Evolutionary conservation across 1,140 invertebrate species (phyloP), one percentile per base, ranked within the genome.

Genomic region (Trypoxylus dichotomus): DNA sequence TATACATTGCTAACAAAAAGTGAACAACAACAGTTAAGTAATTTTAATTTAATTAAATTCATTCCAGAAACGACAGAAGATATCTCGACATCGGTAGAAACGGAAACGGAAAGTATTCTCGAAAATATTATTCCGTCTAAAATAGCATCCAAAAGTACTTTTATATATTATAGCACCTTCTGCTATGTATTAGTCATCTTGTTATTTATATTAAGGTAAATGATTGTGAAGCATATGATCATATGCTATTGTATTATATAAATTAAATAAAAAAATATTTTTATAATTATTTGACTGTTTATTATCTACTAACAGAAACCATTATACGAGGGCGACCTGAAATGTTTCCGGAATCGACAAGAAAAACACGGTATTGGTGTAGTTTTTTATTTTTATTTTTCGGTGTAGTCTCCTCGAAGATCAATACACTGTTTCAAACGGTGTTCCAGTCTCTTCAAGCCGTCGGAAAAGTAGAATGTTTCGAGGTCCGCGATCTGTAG

Each of bases 81-180:
- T 13, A 54, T 54, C 25, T 13, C 27, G 25, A 75, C 74, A 10
- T 19, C 74, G 15, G 43, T 75, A 15, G 25, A 47, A 15, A 27
- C 43, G 13, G 74, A 75, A 75, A 43, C 74, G 5, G 74, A 75
- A 75, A 43, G 47, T 54, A 54, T 42, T 21, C 32, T 74, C 5
- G 72, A 74, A 41, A 74, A 74, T 74, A 43, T 75, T 15, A 47
- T 54, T 75, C 74, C 74, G 19, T 54, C 41, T 11, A 42, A 47
- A 21, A 54, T 75, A 19, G 21, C 41, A 1, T 74, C 72, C 3
- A 21, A 43, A 41, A 43, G 27, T 37, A 24, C 60, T 24, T 68
- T 68, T 13, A 25, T 27, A 10, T 27, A 24, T 24, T 68, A 24
- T 8, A 29, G 19, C 24, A 11, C 15, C 0, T 68, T 25, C 11